A percentile compares a stretch with the other conserved stretches of the same genome.
These are phyloP conservation scores for Myzus persicae DNA, from an alignment of 1,140 invertebrate genomes.

Conservation along the genomic window DNA sequence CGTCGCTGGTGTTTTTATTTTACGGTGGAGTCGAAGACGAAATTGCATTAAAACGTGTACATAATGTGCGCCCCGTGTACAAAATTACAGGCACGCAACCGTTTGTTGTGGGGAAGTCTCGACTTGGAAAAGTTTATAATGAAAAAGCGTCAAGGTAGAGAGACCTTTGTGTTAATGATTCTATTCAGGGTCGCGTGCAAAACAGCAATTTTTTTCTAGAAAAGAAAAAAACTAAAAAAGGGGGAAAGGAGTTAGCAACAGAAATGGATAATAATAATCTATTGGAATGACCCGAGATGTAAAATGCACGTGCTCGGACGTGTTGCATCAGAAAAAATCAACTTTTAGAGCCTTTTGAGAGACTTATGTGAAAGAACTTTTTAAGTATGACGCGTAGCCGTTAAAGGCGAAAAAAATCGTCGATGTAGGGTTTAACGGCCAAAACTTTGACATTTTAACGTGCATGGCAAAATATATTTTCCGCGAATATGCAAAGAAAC, in stretches of 20 bases:
- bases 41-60: slow-evolving; percentile 48
- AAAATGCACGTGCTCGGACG: slow-evolving; percentile 24
- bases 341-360: not conserved
- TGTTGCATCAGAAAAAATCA: slow-evolving; percentile 30
- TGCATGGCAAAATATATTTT: slow-evolving; percentile 21
- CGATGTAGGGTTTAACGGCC: slow-evolving; percentile 29
- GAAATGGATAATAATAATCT: slow-evolving; percentile 40
- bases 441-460: slow-evolving; percentile 49
- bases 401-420: slow-evolving; percentile 28
- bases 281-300: slow-evolving; percentile 34
- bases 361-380: slow-evolving; percentile 39
- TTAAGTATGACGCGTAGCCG: slow-evolving; percentile 29
- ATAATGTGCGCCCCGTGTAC: not conserved
- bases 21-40: not conserved
- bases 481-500: slow-evolving; percentile 42
- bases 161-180: slow-evolving; percentile 55
- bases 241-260: not conserved
- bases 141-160: slow-evolving; percentile 47
- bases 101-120: slow-evolving; percentile 25
- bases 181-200: slow-evolving; percentile 54
- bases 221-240: not conserved
- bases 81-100: slow-evolving; percentile 51
- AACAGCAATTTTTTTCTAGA: slow-evolving; percentile 35
- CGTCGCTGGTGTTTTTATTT: slow-evolving; percentile 17
- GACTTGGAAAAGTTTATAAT: slow-evolving; percentile 54